Percentiles rank a stretch among this genome's conserved stretches.
phyloP scores from a whole-genome alignment of 2,888 invertebrate species.

The Phymatocera aterrima region DNA sequence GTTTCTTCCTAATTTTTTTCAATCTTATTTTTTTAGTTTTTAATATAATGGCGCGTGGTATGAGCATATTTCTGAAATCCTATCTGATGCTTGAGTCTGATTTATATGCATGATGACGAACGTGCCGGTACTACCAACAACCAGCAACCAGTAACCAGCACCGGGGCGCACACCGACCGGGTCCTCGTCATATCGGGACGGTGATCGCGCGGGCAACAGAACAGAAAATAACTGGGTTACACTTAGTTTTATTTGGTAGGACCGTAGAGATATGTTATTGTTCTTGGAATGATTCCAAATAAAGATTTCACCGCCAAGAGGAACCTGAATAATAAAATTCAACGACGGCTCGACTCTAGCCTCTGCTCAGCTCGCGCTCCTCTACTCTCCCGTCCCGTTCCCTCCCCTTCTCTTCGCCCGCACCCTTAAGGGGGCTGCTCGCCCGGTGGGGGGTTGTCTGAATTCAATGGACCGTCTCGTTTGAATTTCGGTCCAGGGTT shows the following conservation, averaged over 20 bases:
- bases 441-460: conserved; percentile 37
- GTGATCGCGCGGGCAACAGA: conserved; percentile 57
- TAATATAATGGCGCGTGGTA: conserved; percentile 69
- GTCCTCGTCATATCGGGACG: conserved; percentile 67
- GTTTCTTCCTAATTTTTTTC: neutral
- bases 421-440: conserved; percentile 26
- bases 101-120: conserved; percentile 74
- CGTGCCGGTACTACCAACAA: conserved; percentile 73
- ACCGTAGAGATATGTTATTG: conserved; percentile 69
- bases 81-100: conserved; percentile 73
- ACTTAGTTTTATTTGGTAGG: conserved; percentile 71
- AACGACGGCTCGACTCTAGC: conserved; percentile 59
- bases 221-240: conserved; percentile 74
- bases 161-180: conserved; percentile 28
- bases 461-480: conserved; percentile 1
- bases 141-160: conserved; percentile 59
- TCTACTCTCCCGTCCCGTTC: neutral
- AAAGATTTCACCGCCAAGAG: conserved; percentile 72
- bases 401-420: neutral
- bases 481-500: neutral
- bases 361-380: conserved; percentile 59
- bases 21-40: conserved; percentile 40
- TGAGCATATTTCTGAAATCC: conserved; percentile 71
- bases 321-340: conserved; percentile 73
- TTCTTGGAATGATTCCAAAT: conserved; percentile 75